Evolutionary conservation across 2,797 vertebrate genomes (phyloP), one percentile per base, ranked within the genome.

Genomic region (Sparus aurata): DNA sequence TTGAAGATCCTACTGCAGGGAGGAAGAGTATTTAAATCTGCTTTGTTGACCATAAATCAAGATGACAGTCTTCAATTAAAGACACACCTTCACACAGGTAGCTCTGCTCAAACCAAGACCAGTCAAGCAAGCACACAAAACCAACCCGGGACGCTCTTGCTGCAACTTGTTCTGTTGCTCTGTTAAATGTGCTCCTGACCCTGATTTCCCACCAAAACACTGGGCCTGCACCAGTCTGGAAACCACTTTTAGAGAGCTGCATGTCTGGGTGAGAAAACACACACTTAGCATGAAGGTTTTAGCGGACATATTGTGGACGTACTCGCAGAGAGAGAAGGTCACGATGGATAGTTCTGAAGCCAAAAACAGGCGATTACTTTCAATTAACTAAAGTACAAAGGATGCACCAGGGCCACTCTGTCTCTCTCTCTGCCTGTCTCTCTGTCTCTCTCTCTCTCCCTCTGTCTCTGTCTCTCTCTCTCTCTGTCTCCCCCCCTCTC

Each of bases 381-480:
- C 17, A 54, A 64, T 75, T 34, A 60, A 34, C 12, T 53, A 8
- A 79, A 68, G 12, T 20, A 63, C 46, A 83, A 71, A 75, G 15
- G 46, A 15, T 38, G 58, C 55, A 58, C 30, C 46, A 18, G 7
- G 54, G 46, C n/a, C 46, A 38, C 43, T 47, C 54, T 12, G 30
- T 30, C 30, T 34, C 3, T 5, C 5, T 34, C 5, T 27, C 2
- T 27, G 27, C 27, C 27, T 27, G n/a, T n/a, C n/a, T n/a, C 2
- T 4, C 27, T 34, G 30, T 3, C 5, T 7, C 30, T 34, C 2
- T 34, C 1, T 34, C 34, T 9, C 34, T 6, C 34, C 27, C 2
- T 27, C 27, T 27, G 27, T 27, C 27, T 27, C 27, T 27, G 3
- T 30, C 1, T 6, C 34, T 34, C 6, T 34, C 7, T 34, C 6